These are phyloP conservation scores for Neoniphon sammara DNA, from an alignment of 2,797 vertebrate species.

Conservation along the genomic window DNA sequence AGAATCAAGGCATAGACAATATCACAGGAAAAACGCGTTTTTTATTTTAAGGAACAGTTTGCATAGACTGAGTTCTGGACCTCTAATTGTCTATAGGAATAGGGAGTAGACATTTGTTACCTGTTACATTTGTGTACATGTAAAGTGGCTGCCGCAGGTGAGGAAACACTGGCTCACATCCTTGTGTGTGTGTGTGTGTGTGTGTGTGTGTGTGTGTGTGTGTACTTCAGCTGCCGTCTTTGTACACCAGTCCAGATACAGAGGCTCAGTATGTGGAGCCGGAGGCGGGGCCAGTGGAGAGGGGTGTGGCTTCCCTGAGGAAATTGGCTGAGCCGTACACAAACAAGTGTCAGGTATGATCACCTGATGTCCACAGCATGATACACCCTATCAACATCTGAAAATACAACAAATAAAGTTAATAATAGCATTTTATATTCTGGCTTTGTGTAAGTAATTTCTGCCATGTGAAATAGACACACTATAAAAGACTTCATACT, in stretches of 20 bases:
- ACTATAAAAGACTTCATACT: too few relatives aligned
- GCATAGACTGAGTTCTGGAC: too few relatives aligned
- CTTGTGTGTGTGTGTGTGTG: conserved; percentile 30
- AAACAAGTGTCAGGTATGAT: conserved; percentile 86
- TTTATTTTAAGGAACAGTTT: too few relatives aligned
- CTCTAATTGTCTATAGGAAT: neutral
- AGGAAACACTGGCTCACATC: neutral
- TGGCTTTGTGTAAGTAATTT: too few relatives aligned
- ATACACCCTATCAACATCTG: too few relatives aligned
- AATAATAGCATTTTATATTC: too few relatives aligned
- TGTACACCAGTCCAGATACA: conserved; percentile 86
- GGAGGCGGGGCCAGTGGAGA: conserved; percentile 83
- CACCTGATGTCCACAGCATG: too few relatives aligned
- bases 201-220: conserved; percentile 50
- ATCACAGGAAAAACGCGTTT: too few relatives aligned
- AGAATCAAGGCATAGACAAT: too few relatives aligned
- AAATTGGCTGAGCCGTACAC: conserved; percentile 84
- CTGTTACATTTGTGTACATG: conserved; percentile 21
- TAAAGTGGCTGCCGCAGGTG: neutral
- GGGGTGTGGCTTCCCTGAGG: conserved; percentile 84
- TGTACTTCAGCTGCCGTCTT: conserved; percentile 85
- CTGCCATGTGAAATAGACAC: too few relatives aligned
- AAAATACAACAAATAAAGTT: neutral
- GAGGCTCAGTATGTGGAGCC: conserved; percentile 79
- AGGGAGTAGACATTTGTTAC: neutral